Evolutionary conservation across 2,113 vertebrate genomes (phyloP), one percentile per base, ranked within the genome.

Genomic region (human): DNA sequence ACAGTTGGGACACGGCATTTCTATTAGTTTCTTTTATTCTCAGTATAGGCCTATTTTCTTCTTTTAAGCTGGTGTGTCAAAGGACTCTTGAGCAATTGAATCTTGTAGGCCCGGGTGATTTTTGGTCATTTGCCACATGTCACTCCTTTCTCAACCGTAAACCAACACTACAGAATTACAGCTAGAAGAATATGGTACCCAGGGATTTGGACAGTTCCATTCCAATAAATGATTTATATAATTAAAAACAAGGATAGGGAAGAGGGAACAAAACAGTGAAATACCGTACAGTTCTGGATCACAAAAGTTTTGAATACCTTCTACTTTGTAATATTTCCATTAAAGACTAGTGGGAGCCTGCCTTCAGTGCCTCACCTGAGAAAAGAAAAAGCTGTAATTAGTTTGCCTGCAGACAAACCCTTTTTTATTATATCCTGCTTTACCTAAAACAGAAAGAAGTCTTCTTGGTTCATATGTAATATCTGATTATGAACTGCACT

Each of bases 21-120:
- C 90, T 91, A 52, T 84, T 81, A 48, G 30, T n/a, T 57, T 50
- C 87, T 84, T 88, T 94, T 61, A 55, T 88, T 95, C 94, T 88
- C 43, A 75, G 13, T 83, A 13, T 59, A 75, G 85, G 11, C 66
- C 72, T 86, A n/a, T 95, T 97, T 96, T 95, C 32, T n/a, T 91
- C 9, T 96, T 95, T 85, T 81, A 89, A 87, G 16, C 50, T 81
- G 23, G 0, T 78, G 1, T 82, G 72, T 78, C 66, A 91, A 35
- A 27, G 57, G 52, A 94, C 18, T 40, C 66, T 78, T 48, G 10
- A 40, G 48, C 43, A 78, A n/a, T 66, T 96, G 76, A 90, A 80
- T 52, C 38, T 80, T 52, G 22, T 16, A 89, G 66, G 73, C 40
- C 79, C 48, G 38, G 27, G 38, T 91, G 72, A 95, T 57, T 85